Evolutionary conservation across 2,888 invertebrate species (phyloP).

Genomic region (Aporophyla nigra): DNA sequence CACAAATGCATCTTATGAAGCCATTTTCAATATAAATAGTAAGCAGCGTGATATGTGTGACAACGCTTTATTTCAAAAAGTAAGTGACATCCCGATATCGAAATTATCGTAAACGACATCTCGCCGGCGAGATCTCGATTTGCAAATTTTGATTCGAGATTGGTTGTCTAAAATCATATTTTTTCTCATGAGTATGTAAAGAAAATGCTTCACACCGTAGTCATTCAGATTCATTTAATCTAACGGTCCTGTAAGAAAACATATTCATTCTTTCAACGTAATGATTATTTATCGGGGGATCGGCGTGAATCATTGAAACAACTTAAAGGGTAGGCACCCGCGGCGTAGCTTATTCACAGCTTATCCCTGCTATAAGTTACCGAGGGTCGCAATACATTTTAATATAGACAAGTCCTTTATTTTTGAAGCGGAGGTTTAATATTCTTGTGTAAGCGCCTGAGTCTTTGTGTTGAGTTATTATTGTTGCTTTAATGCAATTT

Average conservation of each 20-base stretch:
- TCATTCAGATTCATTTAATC: background rate
- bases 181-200: background rate
- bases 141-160: background rate
- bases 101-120: background rate
- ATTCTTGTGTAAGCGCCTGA: constrained; percentile 20
- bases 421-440: background rate
- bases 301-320: constrained; percentile 54
- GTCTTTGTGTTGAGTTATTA: background rate
- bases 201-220: background rate
- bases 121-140: background rate
- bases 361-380: constrained; percentile 78
- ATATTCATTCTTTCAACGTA: constrained; percentile 29
- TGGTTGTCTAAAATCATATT: background rate
- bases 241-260: background rate
- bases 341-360: constrained; percentile 69
- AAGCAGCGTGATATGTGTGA: background rate
- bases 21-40: no score
- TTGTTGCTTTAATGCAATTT: constrained; percentile 2
- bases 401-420: constrained; percentile 45
- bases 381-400: constrained; percentile 65
- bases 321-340: constrained; percentile 64
- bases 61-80: background rate
- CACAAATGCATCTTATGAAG: no score
- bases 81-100: background rate
- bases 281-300: constrained; percentile 67